These are phyloP conservation scores for Cuculus canorus DNA, from an alignment of 2,797 vertebrate genomes.

Conservation along the genomic window DNA sequence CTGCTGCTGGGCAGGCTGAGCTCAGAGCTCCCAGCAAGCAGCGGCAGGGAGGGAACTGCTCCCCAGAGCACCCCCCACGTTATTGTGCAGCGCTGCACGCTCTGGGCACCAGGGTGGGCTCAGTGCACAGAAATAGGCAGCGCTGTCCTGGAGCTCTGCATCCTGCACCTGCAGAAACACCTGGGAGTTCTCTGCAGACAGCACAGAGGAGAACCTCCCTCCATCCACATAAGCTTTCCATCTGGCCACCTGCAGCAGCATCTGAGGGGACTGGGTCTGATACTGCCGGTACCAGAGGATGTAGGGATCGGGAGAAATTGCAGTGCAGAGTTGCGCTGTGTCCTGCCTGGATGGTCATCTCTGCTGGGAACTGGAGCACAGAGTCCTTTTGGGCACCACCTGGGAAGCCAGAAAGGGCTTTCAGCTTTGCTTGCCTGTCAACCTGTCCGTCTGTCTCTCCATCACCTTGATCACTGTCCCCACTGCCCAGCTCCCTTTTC, in stretches of 20 bases:
- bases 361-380: background rate
- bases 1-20: background rate
- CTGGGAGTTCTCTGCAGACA: background rate
- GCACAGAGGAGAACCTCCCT: background rate
- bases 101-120: background rate
- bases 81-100: background rate
- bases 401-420: too few relatives aligned
- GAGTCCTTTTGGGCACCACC: too few relatives aligned
- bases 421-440: too few relatives aligned
- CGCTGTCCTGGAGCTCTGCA: background rate
- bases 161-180: background rate
- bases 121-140: background rate
- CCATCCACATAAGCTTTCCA: fast-evolving
- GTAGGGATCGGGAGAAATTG: background rate
- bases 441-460: too few relatives aligned
- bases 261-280: background rate
- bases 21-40: background rate
- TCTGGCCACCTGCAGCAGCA: fast-evolving
- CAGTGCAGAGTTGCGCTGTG: background rate
- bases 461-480: too few relatives aligned
- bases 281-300: background rate
- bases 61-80: background rate
- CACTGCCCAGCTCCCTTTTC: too few relatives aligned
- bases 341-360: background rate
- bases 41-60: background rate